Evolutionary conservation across 2,888 invertebrate genomes (phyloP), one percentile per base, ranked within the genome.

Genomic region (Drosophila setosimentum): DNA sequence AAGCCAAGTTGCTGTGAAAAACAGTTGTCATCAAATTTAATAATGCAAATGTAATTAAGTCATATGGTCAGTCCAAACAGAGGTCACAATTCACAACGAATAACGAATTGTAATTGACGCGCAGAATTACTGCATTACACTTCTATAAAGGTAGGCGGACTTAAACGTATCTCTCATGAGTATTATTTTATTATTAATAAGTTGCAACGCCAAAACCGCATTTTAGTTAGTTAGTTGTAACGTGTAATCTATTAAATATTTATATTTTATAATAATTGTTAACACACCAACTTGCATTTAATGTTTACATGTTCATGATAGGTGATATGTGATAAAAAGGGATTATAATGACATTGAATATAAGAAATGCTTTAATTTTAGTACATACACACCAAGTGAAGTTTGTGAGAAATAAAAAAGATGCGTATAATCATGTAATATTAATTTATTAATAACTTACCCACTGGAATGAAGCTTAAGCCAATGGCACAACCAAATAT

Each of bases 31-130:
- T 91, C 91, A 91, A 91, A 91, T 91, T 91, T 90, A 91, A 91
- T 91, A 91, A 91, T 91, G 91, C 83, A 91, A 90, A 91, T 91
- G 91, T 90, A 91, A 91, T 91, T 91, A 90, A 89, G 82, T 87
- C 81, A 78, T 82, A 82, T 83, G 84, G 81, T 80, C 83, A 76
- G 76, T 50, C 35, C 53, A 53, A 54, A 67, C 69, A 45, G 49
- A 67, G 63, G 40, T 65, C 65, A 37, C 54, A 64, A 50, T 53
- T 57, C 42, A 54, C 60, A 73, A 45, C 42, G 55, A 55, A 50
- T 50, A 53, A 62, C 37, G 21, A 29, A 32, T 16, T 49, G 32
- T 29, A 16, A 24, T 42, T n/a, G 29, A 51, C 53, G 8, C 21
- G n/a, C 40, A 57, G 33, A 21, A 30, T 75, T 58, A 75, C 71